Base-by-base conservation (phyloP, 2,888 invertebrate genomes). In the Stenichneumon culpator region DNA sequence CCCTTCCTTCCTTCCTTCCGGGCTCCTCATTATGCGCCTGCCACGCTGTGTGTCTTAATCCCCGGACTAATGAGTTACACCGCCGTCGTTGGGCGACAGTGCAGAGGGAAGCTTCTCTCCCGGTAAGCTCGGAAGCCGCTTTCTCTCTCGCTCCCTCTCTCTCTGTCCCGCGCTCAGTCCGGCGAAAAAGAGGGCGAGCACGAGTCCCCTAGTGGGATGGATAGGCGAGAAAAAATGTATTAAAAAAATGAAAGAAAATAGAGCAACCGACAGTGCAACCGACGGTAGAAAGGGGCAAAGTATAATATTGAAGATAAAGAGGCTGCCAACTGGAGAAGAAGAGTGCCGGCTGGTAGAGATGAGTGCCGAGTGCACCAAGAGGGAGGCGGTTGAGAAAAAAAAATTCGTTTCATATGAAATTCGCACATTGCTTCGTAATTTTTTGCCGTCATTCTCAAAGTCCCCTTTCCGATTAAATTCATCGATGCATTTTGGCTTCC, bases 51-150 rank as follows among this genome's bases (percentile, higher is more conserved):
- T 87, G 87, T 88, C 88, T 88, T 90, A 90, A 91, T 91, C 89
- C 88, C 83, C 86, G 88, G 78, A 87, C 89, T 90, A 90, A 90
- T 91, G 90, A 91, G 89, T 90, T 90, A 89, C 89, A 88, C 88
- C 83, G 82, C 73, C 78, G 73, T 82, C 78, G 84, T 47, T 68
- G 78, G 69, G 78, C 14, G 57, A 72, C 25, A 60, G 52, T 50
- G 67, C 78, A 28, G 65, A 60, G 79, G 74, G 72, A 70, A 79
- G 70, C 83, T 73, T 81, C 84, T 28, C 65, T 75, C 73, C 57
- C 54, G 60, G 73, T 67, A 60, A 83, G 73, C 74, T 73, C 57
- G 80, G 68, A 73, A 73, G 73, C 69, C 25, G 73, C 73, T 75
- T n/a, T 68, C 32, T 81, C 39, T 11, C 47, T 74, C 52, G 16